phyloP scores from a whole-genome alignment of 2,888 invertebrate species.

The Drosophila mayaguana region DNA sequence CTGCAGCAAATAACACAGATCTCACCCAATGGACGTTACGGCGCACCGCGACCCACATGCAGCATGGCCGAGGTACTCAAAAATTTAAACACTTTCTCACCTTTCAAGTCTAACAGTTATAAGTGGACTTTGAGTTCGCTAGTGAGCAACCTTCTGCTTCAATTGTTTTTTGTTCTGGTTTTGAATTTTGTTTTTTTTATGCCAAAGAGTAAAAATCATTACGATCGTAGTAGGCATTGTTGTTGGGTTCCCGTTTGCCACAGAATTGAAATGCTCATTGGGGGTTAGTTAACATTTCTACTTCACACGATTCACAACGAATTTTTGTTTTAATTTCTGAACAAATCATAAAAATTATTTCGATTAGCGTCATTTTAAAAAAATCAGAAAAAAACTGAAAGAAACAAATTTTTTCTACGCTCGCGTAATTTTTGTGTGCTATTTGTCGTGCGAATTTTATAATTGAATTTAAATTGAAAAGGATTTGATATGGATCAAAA shows the following conservation, averaged over 20 bases:
- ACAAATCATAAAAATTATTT: constrained; percentile 41
- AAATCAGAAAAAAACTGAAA: constrained; percentile 5
- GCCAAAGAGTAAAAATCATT: background rate
- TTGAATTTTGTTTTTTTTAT: background rate
- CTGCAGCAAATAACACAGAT: constrained; percentile 83
- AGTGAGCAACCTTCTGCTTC: background rate
- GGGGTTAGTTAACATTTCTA: constrained; percentile 57
- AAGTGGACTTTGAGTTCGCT: background rate
- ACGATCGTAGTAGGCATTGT: constrained; percentile 39
- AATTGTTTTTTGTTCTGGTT: background rate
- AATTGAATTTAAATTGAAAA: constrained; percentile 8
- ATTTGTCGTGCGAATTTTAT: constrained; percentile 35
- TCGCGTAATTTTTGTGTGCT: constrained; percentile 41
- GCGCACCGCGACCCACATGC: constrained; percentile 88
- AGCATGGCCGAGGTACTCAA: constrained; percentile 88
- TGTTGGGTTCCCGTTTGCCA: background rate
- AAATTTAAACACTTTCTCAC: constrained; percentile 7
- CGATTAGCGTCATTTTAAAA: constrained; percentile 26
- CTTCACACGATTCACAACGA: constrained; percentile 46
- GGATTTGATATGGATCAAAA: constrained; percentile 57
- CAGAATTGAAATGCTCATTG: background rate
- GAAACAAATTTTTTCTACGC: background rate
- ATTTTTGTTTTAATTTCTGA: constrained; percentile 25
- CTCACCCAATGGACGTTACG: constrained; percentile 87
- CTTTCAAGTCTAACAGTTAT: constrained; percentile 1